These are phyloP conservation scores for Eledona agricola DNA, from an alignment of 2,888 invertebrate species.

Conservation along the genomic window DNA sequence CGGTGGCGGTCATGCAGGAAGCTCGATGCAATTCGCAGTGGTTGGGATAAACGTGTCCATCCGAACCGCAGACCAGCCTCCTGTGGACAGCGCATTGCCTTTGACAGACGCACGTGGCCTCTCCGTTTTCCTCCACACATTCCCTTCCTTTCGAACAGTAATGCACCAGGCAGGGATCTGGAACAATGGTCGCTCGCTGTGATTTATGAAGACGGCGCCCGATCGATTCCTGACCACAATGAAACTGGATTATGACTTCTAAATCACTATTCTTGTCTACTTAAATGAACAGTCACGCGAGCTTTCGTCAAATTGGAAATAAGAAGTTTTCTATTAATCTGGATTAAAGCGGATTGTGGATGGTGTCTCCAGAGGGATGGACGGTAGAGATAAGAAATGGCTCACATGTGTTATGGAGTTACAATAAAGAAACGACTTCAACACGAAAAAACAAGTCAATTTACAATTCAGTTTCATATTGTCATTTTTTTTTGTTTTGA, in stretches of 20 bases:
- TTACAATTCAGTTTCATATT: too few relatives aligned
- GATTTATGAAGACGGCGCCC: slow-evolving; percentile 15
- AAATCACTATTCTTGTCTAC: slow-evolving; percentile 15
- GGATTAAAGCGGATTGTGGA: too few relatives aligned
- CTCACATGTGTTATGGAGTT: too few relatives aligned
- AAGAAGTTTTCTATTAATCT: slow-evolving; percentile 8
- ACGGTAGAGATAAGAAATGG: too few relatives aligned
- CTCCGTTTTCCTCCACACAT: slow-evolving; percentile 66
- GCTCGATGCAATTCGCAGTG: slow-evolving; percentile 74
- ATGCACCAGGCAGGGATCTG: slow-evolving; percentile 72
- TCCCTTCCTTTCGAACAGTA: slow-evolving; percentile 74
- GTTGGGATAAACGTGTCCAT: slow-evolving; percentile 73
- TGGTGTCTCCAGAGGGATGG: too few relatives aligned
- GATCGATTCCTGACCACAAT: slow-evolving; percentile 10
- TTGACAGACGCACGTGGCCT: slow-evolving; percentile 70
- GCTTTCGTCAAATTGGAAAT: slow-evolving; percentile 5
- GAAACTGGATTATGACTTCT: slow-evolving; percentile 10
- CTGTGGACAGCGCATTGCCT: slow-evolving; percentile 68
- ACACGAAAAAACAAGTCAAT: slow-evolving; percentile 2
- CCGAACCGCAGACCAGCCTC: slow-evolving; percentile 72
- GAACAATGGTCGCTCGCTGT: slow-evolving; percentile 44
- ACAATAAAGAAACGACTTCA: too few relatives aligned
- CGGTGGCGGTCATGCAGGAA: slow-evolving; percentile 67
- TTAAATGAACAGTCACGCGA: slow-evolving; percentile 3
- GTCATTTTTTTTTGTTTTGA: too few relatives aligned